Evolutionary conservation across 2,888 invertebrate genomes (phyloP), one percentile per base, ranked within the genome.

Genomic region (Philhelius pedissequus): DNA sequence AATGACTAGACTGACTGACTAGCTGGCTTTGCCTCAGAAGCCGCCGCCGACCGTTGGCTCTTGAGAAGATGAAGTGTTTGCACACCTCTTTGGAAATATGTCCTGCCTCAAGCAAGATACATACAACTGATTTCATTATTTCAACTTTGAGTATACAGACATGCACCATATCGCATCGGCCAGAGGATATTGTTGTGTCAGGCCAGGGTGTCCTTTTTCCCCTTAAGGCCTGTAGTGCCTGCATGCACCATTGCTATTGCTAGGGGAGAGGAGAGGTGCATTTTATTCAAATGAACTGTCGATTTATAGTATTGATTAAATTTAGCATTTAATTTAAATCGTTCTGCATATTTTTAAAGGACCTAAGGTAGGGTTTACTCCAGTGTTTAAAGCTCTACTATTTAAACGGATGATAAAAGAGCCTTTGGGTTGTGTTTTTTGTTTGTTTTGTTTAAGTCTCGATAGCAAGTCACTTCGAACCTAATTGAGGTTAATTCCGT

Each of bases 401-500:
- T 64, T 54, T 64, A 40, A 40, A 25, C 9, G 32, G 64, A 30
- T 64, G 35, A 20, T 9, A 20, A 22, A 38, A n/a, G 1, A 32
- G 15, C n/a, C 11, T 48, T 22, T 13, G 13, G 22, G 7, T 48
- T 48, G n/a, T n/a, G n/a, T 2, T 9, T 3, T 30, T 22, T 32
- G 7, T 20, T 27, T 73, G 30, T 48, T 52, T 52, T n/a, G n/a
- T 11, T 11, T 38, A 40, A 0, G 27, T 54, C 50, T 43, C 27
- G n/a, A n/a, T 32, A n/a, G 13, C 15, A 3, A 20, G n/a, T 13
- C 54, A 38, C n/a, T 60, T 20, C 9, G 11, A 27, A 66, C 68
- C 84, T 80, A 80, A 76, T 71, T 80, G 80, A 75, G 79, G 75
- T 75, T 80, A 80, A 71, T 84, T 75, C 68, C 86, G 86, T 86